Evolutionary conservation across 2,797 vertebrate genomes (phyloP).

Genomic region (Alouatta caraya): DNA sequence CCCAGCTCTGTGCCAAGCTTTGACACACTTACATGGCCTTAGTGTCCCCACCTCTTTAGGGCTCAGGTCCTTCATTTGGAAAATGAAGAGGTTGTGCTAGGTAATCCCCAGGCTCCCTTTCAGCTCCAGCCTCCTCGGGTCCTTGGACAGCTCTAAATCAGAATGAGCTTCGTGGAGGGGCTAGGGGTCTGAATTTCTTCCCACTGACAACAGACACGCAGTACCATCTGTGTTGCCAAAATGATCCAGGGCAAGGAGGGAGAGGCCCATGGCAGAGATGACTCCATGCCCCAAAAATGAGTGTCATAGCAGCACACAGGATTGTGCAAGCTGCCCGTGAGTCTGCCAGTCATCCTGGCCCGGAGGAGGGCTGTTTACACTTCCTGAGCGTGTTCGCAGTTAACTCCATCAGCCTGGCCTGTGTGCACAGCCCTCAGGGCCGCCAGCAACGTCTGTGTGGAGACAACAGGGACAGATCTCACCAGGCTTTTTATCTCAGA

Average conservation of each 20-base stretch:
- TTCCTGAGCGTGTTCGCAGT: background rate
- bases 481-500: background rate
- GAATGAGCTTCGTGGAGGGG: background rate
- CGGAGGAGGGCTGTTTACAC: conserved; percentile 66
- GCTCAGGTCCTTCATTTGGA: background rate
- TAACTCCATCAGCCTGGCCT: background rate
- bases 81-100: background rate
- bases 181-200: background rate
- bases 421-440: background rate
- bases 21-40: background rate
- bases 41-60: background rate
- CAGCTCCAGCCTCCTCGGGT: background rate
- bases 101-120: background rate
- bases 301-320: conserved; percentile 72
- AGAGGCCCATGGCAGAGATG: conserved; percentile 64
- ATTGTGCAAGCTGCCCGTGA: conserved; percentile 75
- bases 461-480: background rate
- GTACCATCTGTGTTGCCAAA: conserved; percentile 68
- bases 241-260: conserved; percentile 65
- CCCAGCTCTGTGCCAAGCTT: background rate
- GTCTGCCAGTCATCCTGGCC: conserved; percentile 74
- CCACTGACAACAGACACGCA: background rate
- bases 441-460: background rate
- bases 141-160: background rate
- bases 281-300: conserved; percentile 80